Percentiles rank a stretch among this genome's conserved stretches.
phyloP scores from a whole-genome alignment of 2,888 invertebrate genomes.

The Dysmachus trigonus region DNA sequence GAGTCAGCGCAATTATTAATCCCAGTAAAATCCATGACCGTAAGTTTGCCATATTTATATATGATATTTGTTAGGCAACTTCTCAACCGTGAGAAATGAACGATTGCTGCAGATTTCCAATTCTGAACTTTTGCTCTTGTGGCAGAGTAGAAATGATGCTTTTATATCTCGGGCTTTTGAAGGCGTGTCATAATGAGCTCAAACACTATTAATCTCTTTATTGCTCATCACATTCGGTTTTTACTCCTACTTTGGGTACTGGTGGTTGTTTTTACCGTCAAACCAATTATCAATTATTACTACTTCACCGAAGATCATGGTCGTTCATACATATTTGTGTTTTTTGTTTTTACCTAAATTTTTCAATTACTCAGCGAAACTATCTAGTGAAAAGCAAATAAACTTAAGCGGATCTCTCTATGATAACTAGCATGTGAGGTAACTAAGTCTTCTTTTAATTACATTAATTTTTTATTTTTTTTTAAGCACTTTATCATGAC shows the following conservation, averaged over 20 bases:
- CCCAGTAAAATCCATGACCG: background rate
- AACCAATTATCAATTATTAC: background rate
- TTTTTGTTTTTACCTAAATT: background rate
- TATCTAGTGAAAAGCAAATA: background rate
- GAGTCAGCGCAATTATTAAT: background rate
- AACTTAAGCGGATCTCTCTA: background rate
- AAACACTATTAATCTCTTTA: background rate
- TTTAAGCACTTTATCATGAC: background rate
- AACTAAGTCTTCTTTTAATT: background rate
- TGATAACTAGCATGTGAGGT: background rate
- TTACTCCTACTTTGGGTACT: background rate
- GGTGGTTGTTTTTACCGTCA: background rate
- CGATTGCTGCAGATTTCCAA: background rate
- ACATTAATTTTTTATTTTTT: background rate
- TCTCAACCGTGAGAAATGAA: background rate
- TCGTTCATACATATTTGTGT: background rate
- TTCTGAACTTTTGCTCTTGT: background rate
- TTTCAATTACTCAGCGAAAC: conserved; percentile 4
- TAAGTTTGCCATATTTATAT: background rate
- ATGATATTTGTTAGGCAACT: background rate
- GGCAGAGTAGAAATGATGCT: background rate
- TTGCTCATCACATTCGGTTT: background rate
- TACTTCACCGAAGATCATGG: background rate
- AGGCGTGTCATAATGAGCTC: background rate
- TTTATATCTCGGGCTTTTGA: background rate